Evolutionary conservation across 2,113 vertebrate species (phyloP).

Genomic region (Cavia aperea): DNA sequence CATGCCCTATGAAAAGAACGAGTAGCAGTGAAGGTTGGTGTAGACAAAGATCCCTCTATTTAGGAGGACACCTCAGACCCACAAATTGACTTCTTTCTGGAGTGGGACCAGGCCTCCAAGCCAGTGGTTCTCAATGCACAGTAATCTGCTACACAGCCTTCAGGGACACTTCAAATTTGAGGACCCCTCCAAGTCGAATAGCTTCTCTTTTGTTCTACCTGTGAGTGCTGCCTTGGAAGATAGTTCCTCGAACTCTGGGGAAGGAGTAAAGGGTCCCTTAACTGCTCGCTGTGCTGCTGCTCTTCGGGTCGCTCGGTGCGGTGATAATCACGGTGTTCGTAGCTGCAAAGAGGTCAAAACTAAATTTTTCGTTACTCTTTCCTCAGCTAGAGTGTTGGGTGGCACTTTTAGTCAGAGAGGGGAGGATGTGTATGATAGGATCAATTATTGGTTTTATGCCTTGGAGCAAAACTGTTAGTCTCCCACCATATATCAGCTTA

Average conservation of each 20-base stretch:
- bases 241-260: not conserved
- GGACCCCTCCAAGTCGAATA: not conserved
- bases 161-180: not conserved
- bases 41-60: not conserved
- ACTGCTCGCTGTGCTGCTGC: too few species aligned
- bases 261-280: not conserved
- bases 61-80: not conserved
- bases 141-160: not conserved
- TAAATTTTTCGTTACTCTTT: not conserved
- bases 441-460: slow-evolving; percentile 52
- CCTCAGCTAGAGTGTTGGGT: fast-evolving
- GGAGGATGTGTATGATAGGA: not conserved
- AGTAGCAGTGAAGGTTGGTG: not conserved
- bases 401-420: not conserved
- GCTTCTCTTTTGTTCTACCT: not conserved
- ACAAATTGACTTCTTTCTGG: not conserved
- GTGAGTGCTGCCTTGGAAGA: not conserved
- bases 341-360: slow-evolving; percentile 30
- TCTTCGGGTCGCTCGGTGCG: too few species aligned
- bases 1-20: not conserved
- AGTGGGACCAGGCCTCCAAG: not conserved
- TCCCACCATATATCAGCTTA: not conserved
- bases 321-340: slow-evolving; percentile 1
- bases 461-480: slow-evolving; percentile 37
- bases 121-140: not conserved